Base-by-base conservation (phyloP, 2,888 invertebrate species). In the Tinea semifulvella region DNA sequence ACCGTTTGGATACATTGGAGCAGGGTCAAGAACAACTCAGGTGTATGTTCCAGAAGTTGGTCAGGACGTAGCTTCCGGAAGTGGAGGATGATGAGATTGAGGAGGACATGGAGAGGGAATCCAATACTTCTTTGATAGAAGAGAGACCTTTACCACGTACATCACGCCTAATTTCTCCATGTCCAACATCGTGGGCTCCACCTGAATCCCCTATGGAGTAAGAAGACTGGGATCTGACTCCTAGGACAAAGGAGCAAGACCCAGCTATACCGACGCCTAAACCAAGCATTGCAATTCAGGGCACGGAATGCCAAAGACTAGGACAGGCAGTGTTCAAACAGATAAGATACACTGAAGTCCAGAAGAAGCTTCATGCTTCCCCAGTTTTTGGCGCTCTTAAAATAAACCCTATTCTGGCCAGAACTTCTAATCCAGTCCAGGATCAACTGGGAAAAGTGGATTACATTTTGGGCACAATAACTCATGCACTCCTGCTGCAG, bases 211-310 rank as follows among this genome's bases (percentile, higher is more conserved):
- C 27, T 16, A 25, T 8, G 2, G 42, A 35, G 17, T 42, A 18
- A 6, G n/a, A 31, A 36, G 35, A 38, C 8, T 35, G 42, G 8
- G 48, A 49, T 14, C 45, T 42, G 28, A 3, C 39, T 1, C 49
- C 48, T 18, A 40, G 27, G 35, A 52, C 52, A 2, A 48, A 48
- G 35, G 45, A 52, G 16, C 49, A 48, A n/a, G 49, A 52, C 18
- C 51, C 49, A n/a, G 3, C 40, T 2, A 47, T 49, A 16, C 45
- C 48, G 14, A 40, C 48, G 3, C 48, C 51, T 3, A 43, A 46
- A 25, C 39, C n/a, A 1, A 19, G 40, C 17, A 50, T 50, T 17
- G 46, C 42, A 10, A 20, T 14, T 6, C 49, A 49, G 26, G 50
- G 49, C n/a, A 44, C 42, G 2, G 47, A 49, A 13, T 50, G 49